Evolutionary conservation across 2,797 vertebrate species (phyloP), one percentile per base, ranked within the genome.

Genomic region (Echeneis naucrates): DNA sequence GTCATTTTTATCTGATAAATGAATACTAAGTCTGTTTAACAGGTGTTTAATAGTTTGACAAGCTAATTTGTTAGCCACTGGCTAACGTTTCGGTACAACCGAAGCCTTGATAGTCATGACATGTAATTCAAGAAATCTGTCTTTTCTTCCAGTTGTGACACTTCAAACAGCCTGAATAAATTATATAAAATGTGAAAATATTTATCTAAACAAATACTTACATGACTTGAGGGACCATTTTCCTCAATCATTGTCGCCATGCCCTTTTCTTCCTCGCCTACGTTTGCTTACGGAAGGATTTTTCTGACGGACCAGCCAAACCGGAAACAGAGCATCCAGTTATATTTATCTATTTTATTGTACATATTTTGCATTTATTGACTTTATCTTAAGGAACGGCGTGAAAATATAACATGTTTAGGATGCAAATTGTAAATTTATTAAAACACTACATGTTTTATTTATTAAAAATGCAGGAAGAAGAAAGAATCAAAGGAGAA

Each of bases 221-320:
- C 90, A 59, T 87, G 91, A 78, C 74, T 75, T 40, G 92, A 89
- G 53, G 92, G 92, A 63, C 95, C 94, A 48, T 95, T 95, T 87
- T 94, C 94, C 37, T 94, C 93, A 16, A 89, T 90, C 81, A 88
- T 92, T 68, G 92, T 86, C 67, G 88, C 89, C 91, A 92, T 94
- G 58, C n/a, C 45, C 56, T 63, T 23, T 56, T 40, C n/a, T 57
- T 61, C 66, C 54, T 6, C 23, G 40, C 16, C 35, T 40, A 33
- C 55, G 24, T 81, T 83, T 77, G 47, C 44, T 3, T 1, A 38
- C 80, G 91, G 91, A 90, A 4, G 38, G 2, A 21, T 84, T 90
- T 88, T 1, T 16, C 23, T 2, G 86, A 83, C 73, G 89, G 84
- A 93, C 90, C 82, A 35, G 0, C 8, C 1, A 19, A 73, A 78